Evolutionary conservation across 1,140 invertebrate genomes (phyloP), one percentile per base, ranked within the genome.

Genomic region (Drosophila sturtevanti): DNA sequence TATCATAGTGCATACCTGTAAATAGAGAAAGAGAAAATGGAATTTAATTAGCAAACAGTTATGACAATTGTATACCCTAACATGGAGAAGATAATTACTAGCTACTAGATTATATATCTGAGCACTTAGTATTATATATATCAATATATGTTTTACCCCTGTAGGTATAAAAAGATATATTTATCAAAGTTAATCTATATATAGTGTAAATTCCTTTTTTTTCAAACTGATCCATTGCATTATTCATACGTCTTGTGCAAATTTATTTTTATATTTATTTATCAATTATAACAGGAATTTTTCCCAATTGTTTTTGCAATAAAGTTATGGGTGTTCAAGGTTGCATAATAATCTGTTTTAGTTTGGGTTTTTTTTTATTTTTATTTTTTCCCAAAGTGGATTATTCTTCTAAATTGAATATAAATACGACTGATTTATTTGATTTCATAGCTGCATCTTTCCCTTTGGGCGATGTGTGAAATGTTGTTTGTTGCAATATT

Each of bases 401-500:
- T 56, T 56, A 31, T 56, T 18, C 22, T 16, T 24, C 27, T 56
- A 14, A 31, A 27, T 55, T 55, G 52, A 62, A 22, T 51, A 31
- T 51, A 48, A 73, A 75, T 63, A 68, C 73, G 61, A 10, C 31
- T 69, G 41, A 77, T 77, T 69, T 69, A 76, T 68, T 51, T 52
- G 76, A 61, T 68, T 67, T 31, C 34, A 35, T 38, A 7, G 12
- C 54, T 48, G 54, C 60, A 64, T 64, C 60, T 52, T 48, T 63
- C 70, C 48, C 38, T 38, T 24, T 7, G 44, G 21, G 22, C 9
- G 21, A 58, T 38, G 51, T 11, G 21, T 60, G 41, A 7, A 41
- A 44, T 60, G 38, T 48, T 75, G 64, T 66, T 79, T 63, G 65
- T 68, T 78, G 69, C 51, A 71, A 72, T 78, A 87, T 86, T 87